Percentiles rank a stretch among this genome's conserved stretches.
Evolutionary conservation across 2,888 invertebrate genomes (phyloP).

Genomic region (Dichetophora obliterata): DNA sequence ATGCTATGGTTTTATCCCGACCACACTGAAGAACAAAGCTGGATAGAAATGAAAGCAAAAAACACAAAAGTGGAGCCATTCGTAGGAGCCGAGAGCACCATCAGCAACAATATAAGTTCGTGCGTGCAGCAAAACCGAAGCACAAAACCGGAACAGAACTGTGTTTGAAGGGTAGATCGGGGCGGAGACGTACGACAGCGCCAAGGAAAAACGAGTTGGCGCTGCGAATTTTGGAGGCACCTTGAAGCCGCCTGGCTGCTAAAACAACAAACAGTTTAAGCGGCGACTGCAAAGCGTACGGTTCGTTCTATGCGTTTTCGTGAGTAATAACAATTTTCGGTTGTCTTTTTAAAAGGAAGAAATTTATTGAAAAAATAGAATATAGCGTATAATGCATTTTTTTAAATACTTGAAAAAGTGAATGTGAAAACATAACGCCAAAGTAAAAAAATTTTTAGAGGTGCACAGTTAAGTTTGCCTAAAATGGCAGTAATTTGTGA

Average conservation of each 20-base stretch:
- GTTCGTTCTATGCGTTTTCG: conserved; percentile 54
- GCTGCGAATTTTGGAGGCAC: conserved; percentile 19
- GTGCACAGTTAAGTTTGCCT: not conserved
- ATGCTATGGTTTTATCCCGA: not conserved
- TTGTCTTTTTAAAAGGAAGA: conserved; percentile 9
- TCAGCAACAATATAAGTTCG: not conserved
- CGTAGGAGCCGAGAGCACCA: not conserved
- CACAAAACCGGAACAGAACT: not conserved
- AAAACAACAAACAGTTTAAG: conserved; percentile 62
- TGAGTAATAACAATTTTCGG: not conserved
- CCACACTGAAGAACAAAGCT: not conserved
- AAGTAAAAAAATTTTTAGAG: not conserved
- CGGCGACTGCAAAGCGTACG: conserved; percentile 62
- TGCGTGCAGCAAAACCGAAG: not conserved
- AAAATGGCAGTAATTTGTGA: not conserved
- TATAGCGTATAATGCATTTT: not conserved
- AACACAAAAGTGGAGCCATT: not conserved
- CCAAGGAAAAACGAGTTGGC: conserved; percentile 12
- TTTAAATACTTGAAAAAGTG: not conserved
- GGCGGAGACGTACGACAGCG: not conserved
- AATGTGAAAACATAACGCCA: not conserved
- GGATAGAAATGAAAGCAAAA: too few species aligned
- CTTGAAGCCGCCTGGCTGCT: conserved; percentile 30
- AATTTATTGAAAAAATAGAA: not conserved
- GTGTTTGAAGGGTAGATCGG: not conserved